phyloP scores from a whole-genome alignment of 2,888 invertebrate species.

The Scaptomyza cyrtandrae region DNA sequence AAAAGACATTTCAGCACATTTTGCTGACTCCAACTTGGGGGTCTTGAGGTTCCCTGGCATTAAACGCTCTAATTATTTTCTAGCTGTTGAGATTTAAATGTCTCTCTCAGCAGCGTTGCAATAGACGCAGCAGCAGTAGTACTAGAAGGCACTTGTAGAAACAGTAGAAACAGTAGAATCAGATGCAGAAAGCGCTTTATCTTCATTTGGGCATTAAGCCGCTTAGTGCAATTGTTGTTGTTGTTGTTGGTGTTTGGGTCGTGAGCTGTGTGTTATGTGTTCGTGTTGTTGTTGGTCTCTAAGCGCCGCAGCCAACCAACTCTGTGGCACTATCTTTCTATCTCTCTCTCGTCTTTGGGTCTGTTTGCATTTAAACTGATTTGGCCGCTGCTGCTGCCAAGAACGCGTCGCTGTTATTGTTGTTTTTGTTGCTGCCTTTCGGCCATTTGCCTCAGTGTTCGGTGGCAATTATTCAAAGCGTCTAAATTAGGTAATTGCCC shows the following conservation, averaged over 20 bases:
- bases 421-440: not conserved
- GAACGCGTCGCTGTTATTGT: not conserved
- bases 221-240: conserved; percentile 72
- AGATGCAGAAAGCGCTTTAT: conserved; percentile 68
- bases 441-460: conserved; percentile 18
- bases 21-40: not conserved
- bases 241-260: conserved; percentile 10
- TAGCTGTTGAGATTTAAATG: conserved; percentile 76
- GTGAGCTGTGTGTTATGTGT: conserved; percentile 5
- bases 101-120: conserved; percentile 50
- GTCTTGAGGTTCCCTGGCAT: conserved; percentile 28
- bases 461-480: conserved; percentile 79
- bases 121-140: not conserved
- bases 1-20: conserved; percentile 34
- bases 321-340: not conserved
- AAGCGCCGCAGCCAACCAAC: not conserved
- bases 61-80: conserved; percentile 80
- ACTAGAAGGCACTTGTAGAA: not conserved
- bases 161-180: conserved; percentile 10
- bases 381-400: conserved; percentile 30
- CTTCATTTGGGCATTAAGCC: conserved; percentile 78
- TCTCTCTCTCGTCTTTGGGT: not conserved
- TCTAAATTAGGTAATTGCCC: conserved; percentile 81
- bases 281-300: conserved; percentile 6
- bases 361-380: conserved; percentile 64